These are phyloP conservation scores for Cyanistes caeruleus DNA, from an alignment of 2,113 vertebrate species.

Conservation along the genomic window DNA sequence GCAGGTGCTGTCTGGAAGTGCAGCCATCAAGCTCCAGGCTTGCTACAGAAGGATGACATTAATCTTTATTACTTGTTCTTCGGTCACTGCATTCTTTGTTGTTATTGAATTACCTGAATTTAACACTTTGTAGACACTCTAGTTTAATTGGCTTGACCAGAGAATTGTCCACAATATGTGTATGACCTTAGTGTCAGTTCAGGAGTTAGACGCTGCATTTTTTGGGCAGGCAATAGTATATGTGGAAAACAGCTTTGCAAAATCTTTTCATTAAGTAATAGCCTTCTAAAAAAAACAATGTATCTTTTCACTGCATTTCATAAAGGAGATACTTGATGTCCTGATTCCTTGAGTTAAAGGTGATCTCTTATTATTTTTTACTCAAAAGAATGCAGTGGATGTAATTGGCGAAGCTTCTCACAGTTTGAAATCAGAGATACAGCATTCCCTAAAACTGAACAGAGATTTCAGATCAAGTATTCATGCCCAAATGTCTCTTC, in stretches of 20 bases:
- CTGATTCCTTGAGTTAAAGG: not conserved
- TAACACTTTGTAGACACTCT: not conserved
- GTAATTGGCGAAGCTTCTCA: not conserved
- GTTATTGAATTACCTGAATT: not conserved
- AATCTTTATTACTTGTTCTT: not conserved
- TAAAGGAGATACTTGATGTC: not conserved
- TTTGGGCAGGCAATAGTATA: not conserved
- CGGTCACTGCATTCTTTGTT: accelerated
- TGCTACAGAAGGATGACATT: not conserved
- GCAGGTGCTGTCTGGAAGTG: not conserved
- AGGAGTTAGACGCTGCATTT: not conserved
- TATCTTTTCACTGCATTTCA: not conserved
- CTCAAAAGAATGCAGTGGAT: not conserved
- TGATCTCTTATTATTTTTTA: not conserved
- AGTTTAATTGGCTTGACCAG: not conserved
- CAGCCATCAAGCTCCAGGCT: not conserved
- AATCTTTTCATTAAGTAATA: not conserved
- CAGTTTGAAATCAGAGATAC: not conserved
- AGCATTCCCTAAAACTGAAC: not conserved
- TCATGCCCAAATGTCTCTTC: not conserved
- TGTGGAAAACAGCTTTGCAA: not conserved
- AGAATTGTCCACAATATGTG: not conserved
- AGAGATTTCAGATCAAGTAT: not conserved
- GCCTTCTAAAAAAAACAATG: not conserved
- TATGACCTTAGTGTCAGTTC: not conserved